These are phyloP conservation scores for Dione vanillae DNA, from an alignment of 2,888 invertebrate species.

Conservation along the genomic window DNA sequence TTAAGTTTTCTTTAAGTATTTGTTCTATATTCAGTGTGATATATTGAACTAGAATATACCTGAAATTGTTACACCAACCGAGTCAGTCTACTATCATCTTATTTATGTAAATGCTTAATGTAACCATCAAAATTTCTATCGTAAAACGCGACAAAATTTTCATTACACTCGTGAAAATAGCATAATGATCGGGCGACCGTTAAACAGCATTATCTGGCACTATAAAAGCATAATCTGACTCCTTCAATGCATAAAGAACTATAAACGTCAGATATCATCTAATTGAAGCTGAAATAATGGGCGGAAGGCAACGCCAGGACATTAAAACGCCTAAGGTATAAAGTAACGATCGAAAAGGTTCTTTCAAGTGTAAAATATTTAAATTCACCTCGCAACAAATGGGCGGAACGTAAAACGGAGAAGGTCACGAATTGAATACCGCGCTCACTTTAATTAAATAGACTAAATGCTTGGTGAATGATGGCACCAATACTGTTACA, in stretches of 20 bases:
- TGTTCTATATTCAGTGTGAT: too few relatives aligned
- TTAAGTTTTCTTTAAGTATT: too few relatives aligned
- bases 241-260: slow-evolving; percentile 81
- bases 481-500: slow-evolving; percentile 11
- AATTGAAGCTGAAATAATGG: slow-evolving; percentile 78
- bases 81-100: not conserved
- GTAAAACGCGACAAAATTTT: slow-evolving; percentile 75
- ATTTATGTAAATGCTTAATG: slow-evolving; percentile 18
- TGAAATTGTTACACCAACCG: not conserved
- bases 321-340: slow-evolving; percentile 76
- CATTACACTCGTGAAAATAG: slow-evolving; percentile 70
- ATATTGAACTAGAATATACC: not conserved
- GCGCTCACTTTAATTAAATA: slow-evolving; percentile 67
- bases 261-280: slow-evolving; percentile 83
- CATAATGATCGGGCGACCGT: slow-evolving; percentile 77
- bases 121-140: slow-evolving; percentile 57
- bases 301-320: slow-evolving; percentile 55
- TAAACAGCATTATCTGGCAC: slow-evolving; percentile 76
- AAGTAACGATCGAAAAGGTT: slow-evolving; percentile 70
- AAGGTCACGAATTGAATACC: slow-evolving; percentile 52
- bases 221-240: slow-evolving; percentile 76
- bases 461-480: slow-evolving; percentile 43
- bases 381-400: slow-evolving; percentile 72
- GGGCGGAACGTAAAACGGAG: slow-evolving; percentile 54
- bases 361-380: slow-evolving; percentile 76